Conservation (phyloP, 2,888 invertebrate species). For the Venusia cambrica region DNA sequence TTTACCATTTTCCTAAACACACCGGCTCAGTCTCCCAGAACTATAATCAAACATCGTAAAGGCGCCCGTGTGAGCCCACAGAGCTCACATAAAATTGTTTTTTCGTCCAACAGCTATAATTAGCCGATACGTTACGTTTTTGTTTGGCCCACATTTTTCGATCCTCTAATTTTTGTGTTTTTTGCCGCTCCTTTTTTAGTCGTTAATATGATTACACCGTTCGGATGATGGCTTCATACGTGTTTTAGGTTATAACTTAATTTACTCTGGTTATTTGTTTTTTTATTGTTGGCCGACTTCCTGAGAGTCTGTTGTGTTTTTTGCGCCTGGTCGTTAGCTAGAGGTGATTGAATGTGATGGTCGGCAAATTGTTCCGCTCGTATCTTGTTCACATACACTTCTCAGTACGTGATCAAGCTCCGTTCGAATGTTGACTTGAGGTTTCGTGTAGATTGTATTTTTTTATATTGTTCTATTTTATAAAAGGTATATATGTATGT, state of each 20-base stretch:
- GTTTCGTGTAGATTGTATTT: slow-evolving; percentile 54
- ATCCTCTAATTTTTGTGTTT: slow-evolving; percentile 80
- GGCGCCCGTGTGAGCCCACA: slow-evolving; percentile 59
- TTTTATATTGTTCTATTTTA: slow-evolving; percentile 27
- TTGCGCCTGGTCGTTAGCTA: slow-evolving; percentile 69
- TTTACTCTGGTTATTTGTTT: slow-evolving; percentile 78
- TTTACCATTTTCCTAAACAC: slow-evolving; percentile 32
- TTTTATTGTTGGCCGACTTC: slow-evolving; percentile 77
- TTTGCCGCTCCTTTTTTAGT: slow-evolving; percentile 80
- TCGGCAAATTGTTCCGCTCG: slow-evolving; percentile 57
- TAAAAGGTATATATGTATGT: slow-evolving; percentile 40
- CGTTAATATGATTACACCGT: slow-evolving; percentile 81
- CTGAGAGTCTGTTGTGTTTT: slow-evolving; percentile 77
- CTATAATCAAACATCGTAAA: slow-evolving; percentile 48
- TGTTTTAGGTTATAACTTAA: slow-evolving; percentile 81
- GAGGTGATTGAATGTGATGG: slow-evolving; percentile 78
- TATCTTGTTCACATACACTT: slow-evolving; percentile 30
- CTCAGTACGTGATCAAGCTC: slow-evolving; percentile 54
- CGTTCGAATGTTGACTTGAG: slow-evolving; percentile 41
- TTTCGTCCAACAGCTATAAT: slow-evolving; percentile 78
- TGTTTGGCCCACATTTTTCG: slow-evolving; percentile 81
- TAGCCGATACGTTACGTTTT: slow-evolving; percentile 80
- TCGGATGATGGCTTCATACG: slow-evolving; percentile 81
- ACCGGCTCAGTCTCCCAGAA: slow-evolving; percentile 33
- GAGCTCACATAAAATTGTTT: slow-evolving; percentile 76